phyloP scores from a whole-genome alignment of 2,888 invertebrate species.

The Leptarthrus brevirostris region DNA sequence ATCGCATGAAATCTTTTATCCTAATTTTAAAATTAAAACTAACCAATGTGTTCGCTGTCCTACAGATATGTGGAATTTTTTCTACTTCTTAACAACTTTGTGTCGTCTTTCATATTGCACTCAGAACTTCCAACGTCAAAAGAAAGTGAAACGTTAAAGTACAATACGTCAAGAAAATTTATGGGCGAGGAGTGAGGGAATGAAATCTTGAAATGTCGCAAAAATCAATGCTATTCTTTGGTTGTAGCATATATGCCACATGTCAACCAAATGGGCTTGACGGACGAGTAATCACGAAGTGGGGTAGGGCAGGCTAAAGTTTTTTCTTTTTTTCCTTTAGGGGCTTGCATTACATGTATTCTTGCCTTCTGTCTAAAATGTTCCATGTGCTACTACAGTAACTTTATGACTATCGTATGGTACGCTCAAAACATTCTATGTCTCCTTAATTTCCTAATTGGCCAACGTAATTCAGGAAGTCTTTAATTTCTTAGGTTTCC shows the following conservation, averaged over 20 bases:
- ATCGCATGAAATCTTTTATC: not conserved
- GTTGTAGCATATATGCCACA: constrained; percentile 2
- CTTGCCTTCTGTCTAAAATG: no score
- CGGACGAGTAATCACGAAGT: not conserved
- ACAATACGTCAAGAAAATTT: not conserved
- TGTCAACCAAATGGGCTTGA: constrained; percentile 28
- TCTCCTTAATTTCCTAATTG: no score
- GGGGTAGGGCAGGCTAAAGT: constrained; percentile 4
- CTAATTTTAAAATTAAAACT: not conserved
- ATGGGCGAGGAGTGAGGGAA: not conserved
- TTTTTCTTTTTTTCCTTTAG: no score
- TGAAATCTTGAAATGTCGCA: not conserved
- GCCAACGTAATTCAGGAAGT: no score
- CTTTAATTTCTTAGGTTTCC: no score
- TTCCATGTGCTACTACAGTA: no score
- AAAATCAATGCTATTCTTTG: constrained; percentile 18
- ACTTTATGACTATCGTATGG: no score
- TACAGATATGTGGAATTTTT: not conserved
- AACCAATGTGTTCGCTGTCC: no score
- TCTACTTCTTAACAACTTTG: not conserved
- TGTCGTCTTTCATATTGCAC: not conserved
- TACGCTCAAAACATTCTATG: no score
- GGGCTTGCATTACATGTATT: no score
- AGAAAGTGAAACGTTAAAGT: constrained; percentile 14
- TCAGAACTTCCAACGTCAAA: not conserved